These are phyloP conservation scores for Pseudocheirus occidentalis DNA, from an alignment of 2,797 vertebrate species.

Conservation along the genomic window DNA sequence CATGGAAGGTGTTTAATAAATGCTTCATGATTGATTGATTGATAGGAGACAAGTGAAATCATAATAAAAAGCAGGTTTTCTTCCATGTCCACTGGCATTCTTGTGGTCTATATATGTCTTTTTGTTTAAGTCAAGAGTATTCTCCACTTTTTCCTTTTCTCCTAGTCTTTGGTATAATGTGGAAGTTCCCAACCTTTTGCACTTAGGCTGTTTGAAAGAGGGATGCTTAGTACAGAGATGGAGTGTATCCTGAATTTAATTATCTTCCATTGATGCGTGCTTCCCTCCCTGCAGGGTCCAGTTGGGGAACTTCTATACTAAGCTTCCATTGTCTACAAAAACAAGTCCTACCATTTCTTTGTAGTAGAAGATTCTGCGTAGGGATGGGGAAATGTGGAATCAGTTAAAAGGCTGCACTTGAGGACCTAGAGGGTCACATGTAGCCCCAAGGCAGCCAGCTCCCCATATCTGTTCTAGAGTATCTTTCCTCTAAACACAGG, in stretches of 20 bases:
- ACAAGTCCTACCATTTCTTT: background rate
- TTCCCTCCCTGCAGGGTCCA: background rate
- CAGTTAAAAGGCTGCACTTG: too few species aligned
- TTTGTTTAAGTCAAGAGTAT: background rate
- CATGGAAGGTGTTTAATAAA: background rate
- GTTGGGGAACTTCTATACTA: background rate
- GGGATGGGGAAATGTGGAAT: too few species aligned
- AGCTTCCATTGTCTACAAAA: background rate
- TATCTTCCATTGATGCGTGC: background rate
- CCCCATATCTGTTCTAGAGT: background rate
- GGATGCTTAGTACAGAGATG: background rate
- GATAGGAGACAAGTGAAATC: background rate
- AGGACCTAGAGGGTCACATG: too few species aligned
- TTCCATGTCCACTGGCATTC: background rate
- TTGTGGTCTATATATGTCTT: background rate
- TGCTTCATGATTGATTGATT: background rate
- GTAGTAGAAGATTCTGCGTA: background rate
- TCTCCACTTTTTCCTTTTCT: background rate
- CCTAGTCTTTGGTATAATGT: background rate
- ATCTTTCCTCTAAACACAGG: constrained; percentile 24
- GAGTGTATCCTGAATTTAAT: background rate
- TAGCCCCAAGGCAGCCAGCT: too few species aligned
- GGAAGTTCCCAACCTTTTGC: background rate
- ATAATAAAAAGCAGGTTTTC: background rate
- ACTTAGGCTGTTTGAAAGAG: background rate